Conservation (phyloP, 2,797 vertebrate species). For the Gallinago stenura region DNA sequence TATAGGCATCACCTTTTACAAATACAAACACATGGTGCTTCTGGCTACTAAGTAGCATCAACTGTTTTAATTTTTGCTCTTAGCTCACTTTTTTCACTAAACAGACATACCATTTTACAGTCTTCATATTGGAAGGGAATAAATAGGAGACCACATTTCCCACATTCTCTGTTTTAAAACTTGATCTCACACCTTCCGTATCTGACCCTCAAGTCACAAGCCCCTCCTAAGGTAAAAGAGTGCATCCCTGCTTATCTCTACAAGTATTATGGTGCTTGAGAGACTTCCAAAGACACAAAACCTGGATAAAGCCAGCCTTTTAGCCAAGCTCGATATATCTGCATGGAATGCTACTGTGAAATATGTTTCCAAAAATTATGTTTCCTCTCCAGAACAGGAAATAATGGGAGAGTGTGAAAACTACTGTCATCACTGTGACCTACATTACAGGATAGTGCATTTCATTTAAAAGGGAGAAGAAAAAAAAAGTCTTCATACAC, state of each 20-base stretch:
- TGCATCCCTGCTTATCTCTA: neutral
- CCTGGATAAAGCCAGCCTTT: neutral
- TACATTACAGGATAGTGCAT: neutral
- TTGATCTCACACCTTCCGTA: neutral
- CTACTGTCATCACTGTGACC: neutral
- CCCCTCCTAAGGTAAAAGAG: neutral
- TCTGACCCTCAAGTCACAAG: neutral
- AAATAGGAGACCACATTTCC: neutral
- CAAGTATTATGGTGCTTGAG: neutral
- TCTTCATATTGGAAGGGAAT: neutral
- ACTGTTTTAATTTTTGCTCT: neutral
- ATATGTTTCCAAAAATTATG: neutral
- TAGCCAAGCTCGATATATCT: neutral
- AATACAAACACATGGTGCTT: neutral
- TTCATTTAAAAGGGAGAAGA: neutral
- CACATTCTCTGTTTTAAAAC: neutral
- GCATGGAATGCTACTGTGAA: neutral
- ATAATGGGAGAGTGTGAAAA: neutral
- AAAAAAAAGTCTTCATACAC: conserved; percentile 81
- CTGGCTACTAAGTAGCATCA: neutral
- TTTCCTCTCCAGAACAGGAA: neutral
- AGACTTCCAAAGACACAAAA: neutral
- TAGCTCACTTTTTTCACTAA: neutral
- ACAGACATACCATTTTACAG: neutral
- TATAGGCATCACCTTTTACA: neutral